Evolutionary conservation across 2,797 vertebrate genomes (phyloP).

Genomic region (Telmatherina bonti): DNA sequence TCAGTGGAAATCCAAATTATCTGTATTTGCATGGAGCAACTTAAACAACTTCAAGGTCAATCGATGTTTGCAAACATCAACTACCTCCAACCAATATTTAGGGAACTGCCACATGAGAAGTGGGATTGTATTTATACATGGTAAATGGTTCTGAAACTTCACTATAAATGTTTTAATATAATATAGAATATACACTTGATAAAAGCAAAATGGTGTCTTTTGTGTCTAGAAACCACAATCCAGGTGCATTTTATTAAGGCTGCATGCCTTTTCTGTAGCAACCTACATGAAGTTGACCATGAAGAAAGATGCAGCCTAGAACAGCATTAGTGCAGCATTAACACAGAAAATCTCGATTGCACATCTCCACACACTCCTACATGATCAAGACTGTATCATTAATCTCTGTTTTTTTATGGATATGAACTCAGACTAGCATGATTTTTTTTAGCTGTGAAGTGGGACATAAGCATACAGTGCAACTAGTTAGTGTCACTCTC

Average conservation of each 20-base stretch:
- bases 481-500: no score
- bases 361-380: slow-evolving; percentile 3
- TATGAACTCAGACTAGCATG: not conserved
- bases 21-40: slow-evolving; percentile 19
- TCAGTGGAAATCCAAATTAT: not conserved
- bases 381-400: not conserved
- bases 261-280: no score
- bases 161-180: no score
- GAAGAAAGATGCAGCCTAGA: not conserved
- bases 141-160: no score
- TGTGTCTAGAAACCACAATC: not conserved
- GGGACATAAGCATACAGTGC: no score
- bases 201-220: no score
- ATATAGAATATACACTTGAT: no score
- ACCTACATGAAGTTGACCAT: not conserved
- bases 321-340: not conserved
- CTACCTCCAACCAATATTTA: slow-evolving; percentile 34
- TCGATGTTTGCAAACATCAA: slow-evolving; percentile 60
- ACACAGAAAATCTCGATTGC: not conserved
- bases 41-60: slow-evolving; percentile 44
- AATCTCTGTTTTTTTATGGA: not conserved
- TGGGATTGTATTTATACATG: not conserved
- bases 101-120: slow-evolving; percentile 5
- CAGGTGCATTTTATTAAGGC: no score
- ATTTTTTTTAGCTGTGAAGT: no score